These are phyloP conservation scores for Lordiphosa clarofinis DNA, from an alignment of 1,140 invertebrate species.

Conservation along the genomic window DNA sequence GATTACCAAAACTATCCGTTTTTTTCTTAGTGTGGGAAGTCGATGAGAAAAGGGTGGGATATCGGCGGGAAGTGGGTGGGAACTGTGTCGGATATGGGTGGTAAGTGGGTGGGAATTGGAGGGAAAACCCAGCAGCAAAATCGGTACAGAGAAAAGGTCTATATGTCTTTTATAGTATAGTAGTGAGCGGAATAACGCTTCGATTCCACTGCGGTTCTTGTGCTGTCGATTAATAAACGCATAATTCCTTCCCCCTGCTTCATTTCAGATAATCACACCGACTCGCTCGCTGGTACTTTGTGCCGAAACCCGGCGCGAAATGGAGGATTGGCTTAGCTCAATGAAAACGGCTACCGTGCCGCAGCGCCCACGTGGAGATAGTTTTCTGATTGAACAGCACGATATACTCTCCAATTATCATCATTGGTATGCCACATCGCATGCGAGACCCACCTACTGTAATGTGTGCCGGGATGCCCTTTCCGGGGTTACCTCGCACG, in stretches of 20 bases:
- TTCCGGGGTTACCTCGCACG: constrained; percentile 94
- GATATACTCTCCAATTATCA: constrained; percentile 93
- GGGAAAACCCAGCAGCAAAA: too few species aligned
- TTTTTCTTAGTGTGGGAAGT: too few species aligned
- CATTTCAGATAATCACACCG: constrained; percentile 90
- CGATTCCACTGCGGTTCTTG: too few species aligned
- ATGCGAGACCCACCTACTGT: constrained; percentile 96
- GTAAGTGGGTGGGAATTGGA: too few species aligned
- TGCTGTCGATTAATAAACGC: too few species aligned
- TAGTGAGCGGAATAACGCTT: too few species aligned
- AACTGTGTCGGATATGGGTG: too few species aligned
- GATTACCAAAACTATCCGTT: too few species aligned
- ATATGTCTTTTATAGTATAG: too few species aligned
- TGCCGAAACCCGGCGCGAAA: constrained; percentile 89
- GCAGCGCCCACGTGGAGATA: constrained; percentile 81
- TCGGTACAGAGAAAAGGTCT: too few species aligned
- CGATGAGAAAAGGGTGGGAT: too few species aligned
- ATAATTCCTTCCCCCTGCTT: not conserved
- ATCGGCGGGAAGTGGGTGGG: too few species aligned
- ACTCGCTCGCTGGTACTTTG: constrained; percentile 90
- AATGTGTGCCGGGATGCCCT: constrained; percentile 97
- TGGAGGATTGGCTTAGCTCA: constrained; percentile 94
- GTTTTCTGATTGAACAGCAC: constrained; percentile 82
- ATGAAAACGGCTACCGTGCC: constrained; percentile 86
- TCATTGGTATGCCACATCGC: constrained; percentile 94